These are phyloP conservation scores for Orycteropus afer DNA, from an alignment of 2,113 vertebrate species.

Conservation along the genomic window DNA sequence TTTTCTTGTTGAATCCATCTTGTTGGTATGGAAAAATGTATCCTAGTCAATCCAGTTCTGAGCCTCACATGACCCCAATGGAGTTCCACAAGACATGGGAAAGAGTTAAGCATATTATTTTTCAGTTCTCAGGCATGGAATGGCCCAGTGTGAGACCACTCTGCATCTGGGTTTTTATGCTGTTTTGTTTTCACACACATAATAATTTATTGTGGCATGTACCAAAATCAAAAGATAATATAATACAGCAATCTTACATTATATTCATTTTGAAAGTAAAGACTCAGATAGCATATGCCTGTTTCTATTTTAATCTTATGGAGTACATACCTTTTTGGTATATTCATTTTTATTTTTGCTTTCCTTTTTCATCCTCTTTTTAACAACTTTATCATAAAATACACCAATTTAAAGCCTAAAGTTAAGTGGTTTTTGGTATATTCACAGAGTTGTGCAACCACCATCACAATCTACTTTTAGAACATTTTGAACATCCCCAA, in stretches of 20 bases:
- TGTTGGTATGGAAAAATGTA: neutral
- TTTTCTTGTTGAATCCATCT: neutral
- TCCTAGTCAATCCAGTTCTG: neutral
- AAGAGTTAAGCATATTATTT: neutral
- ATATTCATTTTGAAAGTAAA: neutral
- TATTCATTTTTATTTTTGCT: neutral
- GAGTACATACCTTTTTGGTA: neutral
- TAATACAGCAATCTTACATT: neutral
- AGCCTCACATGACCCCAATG: neutral
- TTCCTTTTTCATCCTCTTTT: neutral
- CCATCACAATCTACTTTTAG: neutral
- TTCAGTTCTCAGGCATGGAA: neutral
- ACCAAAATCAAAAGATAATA: neutral
- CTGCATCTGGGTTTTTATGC: neutral
- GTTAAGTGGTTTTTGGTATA: neutral
- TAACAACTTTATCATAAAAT: neutral
- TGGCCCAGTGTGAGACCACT: neutral
- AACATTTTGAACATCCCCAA: neutral
- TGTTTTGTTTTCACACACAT: neutral
- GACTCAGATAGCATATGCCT: neutral
- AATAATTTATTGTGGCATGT: neutral
- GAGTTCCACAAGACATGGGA: neutral
- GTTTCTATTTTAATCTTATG: neutral
- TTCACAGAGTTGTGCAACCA: neutral
- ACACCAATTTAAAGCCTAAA: neutral